A percentile compares a stretch with the other conserved stretches of the same genome.
Conservation (phyloP, 2,797 vertebrate genomes). For the Diplodus sargus region DNA sequence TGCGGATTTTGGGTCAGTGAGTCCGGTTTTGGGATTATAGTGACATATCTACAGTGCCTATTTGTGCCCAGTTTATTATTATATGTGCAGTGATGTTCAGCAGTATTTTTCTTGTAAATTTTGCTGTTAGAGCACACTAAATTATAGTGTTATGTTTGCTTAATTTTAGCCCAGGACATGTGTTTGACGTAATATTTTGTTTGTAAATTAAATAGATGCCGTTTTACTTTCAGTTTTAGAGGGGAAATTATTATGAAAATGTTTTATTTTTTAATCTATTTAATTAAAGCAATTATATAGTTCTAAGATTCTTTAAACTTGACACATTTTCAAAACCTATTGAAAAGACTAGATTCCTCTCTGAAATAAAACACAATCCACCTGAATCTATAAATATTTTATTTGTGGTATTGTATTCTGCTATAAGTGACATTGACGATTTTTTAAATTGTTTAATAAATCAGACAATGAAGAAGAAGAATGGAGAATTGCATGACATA, state of each 20-base stretch:
- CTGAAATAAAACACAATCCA: background rate
- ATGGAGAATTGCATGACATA: background rate
- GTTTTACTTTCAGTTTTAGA: background rate
- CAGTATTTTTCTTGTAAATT: slow-evolving; percentile 13
- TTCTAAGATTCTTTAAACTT: background rate
- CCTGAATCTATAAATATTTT: background rate
- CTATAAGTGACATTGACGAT: background rate
- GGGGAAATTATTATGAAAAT: background rate
- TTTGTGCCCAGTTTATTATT: slow-evolving; percentile 14
- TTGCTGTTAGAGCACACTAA: background rate
- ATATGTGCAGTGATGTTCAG: background rate
- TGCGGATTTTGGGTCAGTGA: background rate
- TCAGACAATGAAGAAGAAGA: background rate
- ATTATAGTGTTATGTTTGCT: slow-evolving; percentile 5
- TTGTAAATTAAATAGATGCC: slow-evolving; percentile 5
- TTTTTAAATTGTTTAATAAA: slow-evolving; percentile 1
- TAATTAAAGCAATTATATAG: slow-evolving; percentile 7
- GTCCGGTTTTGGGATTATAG: slow-evolving; percentile 16
- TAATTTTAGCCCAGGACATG: background rate
- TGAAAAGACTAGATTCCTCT: background rate
- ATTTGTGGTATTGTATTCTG: slow-evolving; percentile 3
- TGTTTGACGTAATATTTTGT: background rate
- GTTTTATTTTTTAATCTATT: slow-evolving; percentile 6
- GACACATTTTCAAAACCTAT: background rate
- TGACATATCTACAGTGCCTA: background rate